Evolutionary conservation across 1,140 invertebrate species (phyloP), one percentile per base, ranked within the genome.

Genomic region (Drosophila murphyi): DNA sequence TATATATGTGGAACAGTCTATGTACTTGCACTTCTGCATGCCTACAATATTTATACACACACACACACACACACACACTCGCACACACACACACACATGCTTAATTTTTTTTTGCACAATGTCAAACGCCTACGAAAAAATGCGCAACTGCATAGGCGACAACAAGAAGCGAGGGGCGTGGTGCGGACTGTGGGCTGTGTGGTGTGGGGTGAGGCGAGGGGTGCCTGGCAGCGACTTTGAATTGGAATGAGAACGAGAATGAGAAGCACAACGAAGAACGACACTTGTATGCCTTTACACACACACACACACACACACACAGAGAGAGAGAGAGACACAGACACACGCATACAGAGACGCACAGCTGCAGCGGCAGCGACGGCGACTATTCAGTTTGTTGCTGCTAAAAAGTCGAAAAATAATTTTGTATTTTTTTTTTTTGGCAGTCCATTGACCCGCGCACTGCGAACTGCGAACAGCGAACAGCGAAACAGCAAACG

Each of bases 371-470:
- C 29, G 6, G 52, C 43, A 35, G 67, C 76, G 60, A 70, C 56
- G 70, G 55, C 59, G 82, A 87, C 82, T 88, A 88, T 87, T 87
- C 83, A 82, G 82, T 87, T 86, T 87, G 72, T 63, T 67, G 67
- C 32, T 69, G 67, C 72, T 59, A 61, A 64, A 81, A 70, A 79
- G 79, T 80, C 73, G 70, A 76, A 83, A 83, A 74, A 80, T 67
- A 63, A 78, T 72, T 82, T 59, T 57, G 55, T 70, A 47, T 71
- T 61, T 76, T 61, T 50, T 52, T 65, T 29, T 85, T 85, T 87
- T 87, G 83, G 83, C 83, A 87, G 83, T 87, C 83, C 83, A 87
- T 87, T 87, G 83, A 87, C 83, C 83, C 77, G 63, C 67, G 43
- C 68, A 75, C 20, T 20, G 71, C 78, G 79, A 76, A 48, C 10